Base-by-base conservation (phyloP, 2,113 vertebrate genomes). In the Laterallus jamaicensis region DNA sequence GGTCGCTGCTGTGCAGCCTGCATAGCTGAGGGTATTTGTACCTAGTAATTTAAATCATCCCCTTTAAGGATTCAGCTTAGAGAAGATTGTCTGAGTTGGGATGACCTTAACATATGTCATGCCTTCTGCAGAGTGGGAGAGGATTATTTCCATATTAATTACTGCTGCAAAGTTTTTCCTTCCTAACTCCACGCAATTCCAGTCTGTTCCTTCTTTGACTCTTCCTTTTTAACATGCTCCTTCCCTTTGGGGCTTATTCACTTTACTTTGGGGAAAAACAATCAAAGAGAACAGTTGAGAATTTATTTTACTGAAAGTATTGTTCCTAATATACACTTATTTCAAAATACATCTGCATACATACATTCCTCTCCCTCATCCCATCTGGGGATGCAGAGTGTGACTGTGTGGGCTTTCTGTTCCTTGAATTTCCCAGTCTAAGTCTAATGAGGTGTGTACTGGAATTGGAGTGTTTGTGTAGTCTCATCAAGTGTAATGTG, bases 81-180 rank as follows among this genome's bases (percentile, higher is more conserved):
- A 54, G 92, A 92, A 97, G 92, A 79, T 90, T 92, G 92, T 84
- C 77, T 42, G 64, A 54, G 73, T 83, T 79, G 62, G 60, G 60
- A 40, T 88, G 90, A 88, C 93, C 90, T 91, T 74, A 88, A 37
- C 80, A 62, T 64, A 86, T 93, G 83, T 59, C 80, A 75, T 0
- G 5, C 56, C 90, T 96, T 50, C 56, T 84, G 37, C 25, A 35
- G 86, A 59, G 35, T 40, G 73, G 60, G 22, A 11, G 76, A 77
- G 59, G 94, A 90, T 96, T 88, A 78, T 93, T 96, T 90, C 93
- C 69, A 21, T 75, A 10, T 76, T 83, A 76, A 86, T 93, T 84
- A 21, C 76, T 66, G 10, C 10, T 54, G 44, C 82, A 35, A 88
- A 93, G 32, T 71, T 93, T 47, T 78, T 49, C 28, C 39, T 82